Evolutionary conservation across 2,888 invertebrate genomes (phyloP), one percentile per base, ranked within the genome.

Genomic region (Gnatocerus cornutus): DNA sequence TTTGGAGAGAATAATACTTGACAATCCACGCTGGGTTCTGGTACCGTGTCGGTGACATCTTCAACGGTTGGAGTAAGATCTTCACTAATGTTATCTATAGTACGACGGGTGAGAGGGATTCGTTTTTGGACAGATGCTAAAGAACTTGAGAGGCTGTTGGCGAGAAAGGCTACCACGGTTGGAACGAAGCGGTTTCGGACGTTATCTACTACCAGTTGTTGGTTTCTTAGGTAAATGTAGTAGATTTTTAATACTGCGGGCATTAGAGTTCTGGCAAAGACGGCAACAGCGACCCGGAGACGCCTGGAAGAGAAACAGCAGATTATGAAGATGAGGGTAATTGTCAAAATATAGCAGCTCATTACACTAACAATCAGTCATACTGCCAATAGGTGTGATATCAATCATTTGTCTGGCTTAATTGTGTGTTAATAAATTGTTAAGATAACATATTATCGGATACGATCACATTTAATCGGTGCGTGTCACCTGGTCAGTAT

Each of bases 1-100:
- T 75, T 70, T 1, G 86, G 85, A 71, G 82, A 78, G 55, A 77
- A 77, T 9, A 86, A 74, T 2, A 86, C 82, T 10, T 77, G 71
- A 69, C 85, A 84, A 12, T 83, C 82, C 0, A 86, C 86, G 27
- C 81, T 82, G 70, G 80, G 81, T 73, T 85, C 85, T 0, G 83
- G 80, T 1, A 12, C 13, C 1, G 30, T 13, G 27, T 37, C 46
- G 10, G 43, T 43, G n/a, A 16, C 5, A 21, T 67, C 53, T 7
- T 50, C 48, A 5, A 41, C 16, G 0, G 27, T 12, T 9, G 45
- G 39, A 10, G 45, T n/a, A 13, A 43, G 41, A 12, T 65, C 62
- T 29, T 69, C 62, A 9, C 61, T 53, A 13, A 61, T 55, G 50
- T 46, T 46, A 37, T 29, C 30, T 39, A 52, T 68, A 30, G 71